Evolutionary conservation across 2,888 invertebrate genomes (phyloP).

Genomic region (Drosophila meridionalis): DNA sequence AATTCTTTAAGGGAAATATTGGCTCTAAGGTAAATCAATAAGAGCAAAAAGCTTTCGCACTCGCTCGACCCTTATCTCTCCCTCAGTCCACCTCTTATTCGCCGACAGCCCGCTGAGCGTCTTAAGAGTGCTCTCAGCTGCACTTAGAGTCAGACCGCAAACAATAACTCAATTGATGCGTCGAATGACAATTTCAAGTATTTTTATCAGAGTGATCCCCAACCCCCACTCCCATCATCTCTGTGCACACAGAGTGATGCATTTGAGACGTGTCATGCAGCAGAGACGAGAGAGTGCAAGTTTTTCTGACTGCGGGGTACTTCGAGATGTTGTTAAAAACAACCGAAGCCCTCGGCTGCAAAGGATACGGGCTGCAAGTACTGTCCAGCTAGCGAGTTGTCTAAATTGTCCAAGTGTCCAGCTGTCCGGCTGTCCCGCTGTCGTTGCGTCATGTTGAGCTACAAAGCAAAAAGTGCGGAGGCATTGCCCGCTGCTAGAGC

Average conservation of each 20-base stretch:
- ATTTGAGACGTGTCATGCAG: slow-evolving; percentile 31
- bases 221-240: not conserved
- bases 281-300: slow-evolving; percentile 40
- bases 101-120: not conserved
- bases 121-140: slow-evolving; percentile 19
- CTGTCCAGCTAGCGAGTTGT: slow-evolving; percentile 23
- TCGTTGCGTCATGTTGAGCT: slow-evolving; percentile 29
- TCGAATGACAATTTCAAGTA: slow-evolving; percentile 26
- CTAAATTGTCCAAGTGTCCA: slow-evolving; percentile 3
- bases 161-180: slow-evolving; percentile 54
- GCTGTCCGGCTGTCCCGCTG: slow-evolving; percentile 14
- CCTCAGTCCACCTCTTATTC: not conserved
- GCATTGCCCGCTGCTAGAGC: slow-evolving; percentile 20
- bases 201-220: slow-evolving; percentile 22
- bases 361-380: slow-evolving; percentile 15
- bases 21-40: slow-evolving; percentile 1
- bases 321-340: slow-evolving; percentile 43
- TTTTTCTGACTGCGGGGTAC: slow-evolving; percentile 25
- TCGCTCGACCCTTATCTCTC: not conserved
- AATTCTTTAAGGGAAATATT: not conserved
- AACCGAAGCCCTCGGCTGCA: slow-evolving; percentile 33
- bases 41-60: not conserved
- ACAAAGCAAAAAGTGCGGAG: slow-evolving; percentile 39
- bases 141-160: slow-evolving; percentile 38
- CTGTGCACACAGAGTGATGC: slow-evolving; percentile 3